A percentile compares a stretch with the other conserved stretches of the same genome.
phyloP scores from a whole-genome alignment of 2,888 invertebrate genomes.

The Elegia similella region DNA sequence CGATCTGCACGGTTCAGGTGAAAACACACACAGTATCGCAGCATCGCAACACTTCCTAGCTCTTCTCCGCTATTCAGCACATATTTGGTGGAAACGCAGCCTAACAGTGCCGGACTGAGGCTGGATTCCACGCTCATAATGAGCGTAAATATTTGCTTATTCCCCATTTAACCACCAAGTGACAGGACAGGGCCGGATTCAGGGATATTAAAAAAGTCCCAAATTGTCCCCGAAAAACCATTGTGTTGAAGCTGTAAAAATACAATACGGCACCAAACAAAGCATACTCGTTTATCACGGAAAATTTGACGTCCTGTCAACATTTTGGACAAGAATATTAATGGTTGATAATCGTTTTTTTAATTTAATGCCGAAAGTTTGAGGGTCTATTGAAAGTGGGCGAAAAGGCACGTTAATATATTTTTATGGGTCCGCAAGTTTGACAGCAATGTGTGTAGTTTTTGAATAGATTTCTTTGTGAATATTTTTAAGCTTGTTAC shows the following conservation, averaged over 20 bases:
- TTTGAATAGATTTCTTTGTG: too few relatives aligned
- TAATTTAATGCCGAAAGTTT: conserved; percentile 18
- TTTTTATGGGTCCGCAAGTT: not conserved
- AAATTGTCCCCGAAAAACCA: conserved; percentile 42
- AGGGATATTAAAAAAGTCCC: conserved; percentile 55
- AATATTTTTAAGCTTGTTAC: too few relatives aligned
- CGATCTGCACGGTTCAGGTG: too few relatives aligned
- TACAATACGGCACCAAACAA: conserved; percentile 60
- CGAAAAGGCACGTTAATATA: not conserved
- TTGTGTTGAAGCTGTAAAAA: conserved; percentile 44
- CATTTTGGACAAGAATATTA: conserved; percentile 43
- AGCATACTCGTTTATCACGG: conserved; percentile 54
- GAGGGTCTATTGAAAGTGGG: conserved; percentile 10
- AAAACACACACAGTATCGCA: too few relatives aligned
- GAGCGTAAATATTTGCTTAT: conserved; percentile 51
- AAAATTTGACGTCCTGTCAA: conserved; percentile 62
- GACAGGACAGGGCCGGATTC: conserved; percentile 44
- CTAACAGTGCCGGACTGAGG: too few relatives aligned
- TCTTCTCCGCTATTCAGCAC: too few relatives aligned
- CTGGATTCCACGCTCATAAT: not conserved
- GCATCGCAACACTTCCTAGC: too few relatives aligned
- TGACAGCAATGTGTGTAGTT: not conserved
- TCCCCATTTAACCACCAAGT: conserved; percentile 43
- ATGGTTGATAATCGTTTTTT: conserved; percentile 37
- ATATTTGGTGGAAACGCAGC: too few relatives aligned